Base-by-base conservation (phyloP, 1,140 invertebrate genomes). In the Pseudomyrmex pallidus region DNA sequence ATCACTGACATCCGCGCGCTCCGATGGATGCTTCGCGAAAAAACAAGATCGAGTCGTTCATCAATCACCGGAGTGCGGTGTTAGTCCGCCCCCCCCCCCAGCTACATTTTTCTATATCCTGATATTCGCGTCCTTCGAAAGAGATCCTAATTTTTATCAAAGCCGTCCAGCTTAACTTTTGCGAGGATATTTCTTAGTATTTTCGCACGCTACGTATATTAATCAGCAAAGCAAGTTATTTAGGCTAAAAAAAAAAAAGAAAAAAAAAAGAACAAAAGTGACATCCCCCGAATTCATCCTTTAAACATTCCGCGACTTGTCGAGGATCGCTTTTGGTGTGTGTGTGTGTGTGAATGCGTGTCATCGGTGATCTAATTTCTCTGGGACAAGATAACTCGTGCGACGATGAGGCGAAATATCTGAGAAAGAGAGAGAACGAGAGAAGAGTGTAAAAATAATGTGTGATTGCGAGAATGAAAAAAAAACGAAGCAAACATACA, bases 101-200 rank as follows among this genome's bases (percentile, higher is more conserved):
- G 57, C 76, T 64, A 88, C 83, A 88, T 83, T 82, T 80, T 80
- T 73, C 77, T 85, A 89, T 56, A 86, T 86, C 87, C 89, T 85
- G 46, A 92, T 89, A 89, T 92, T 92, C 91, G 88, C 92, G 91
- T 93, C 91, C 91, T 93, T 92, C 82, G 61, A 87, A 92, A 92
- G 88, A 93, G 88, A 94, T 94, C 91, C 93, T 94, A 94, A 94
- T 94, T 94, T 89, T 94, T 90, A 94, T 94, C 93, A 94, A 91
- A 94, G 93, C 94, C 94, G 94, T 94, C 94, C 94, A 94, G 92
- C 93, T 94, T 94, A 93, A 93, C 92, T 92, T 88, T 91, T 90
- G 92, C 93, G 92, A 94, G 91, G 90, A 93, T 94, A 94, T 94
- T 92, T 92, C 92, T 92, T 92, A 89, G 91, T 94, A 94, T 94